Conservation (phyloP, 2,113 vertebrate genomes). For the Channa argus region DNA sequence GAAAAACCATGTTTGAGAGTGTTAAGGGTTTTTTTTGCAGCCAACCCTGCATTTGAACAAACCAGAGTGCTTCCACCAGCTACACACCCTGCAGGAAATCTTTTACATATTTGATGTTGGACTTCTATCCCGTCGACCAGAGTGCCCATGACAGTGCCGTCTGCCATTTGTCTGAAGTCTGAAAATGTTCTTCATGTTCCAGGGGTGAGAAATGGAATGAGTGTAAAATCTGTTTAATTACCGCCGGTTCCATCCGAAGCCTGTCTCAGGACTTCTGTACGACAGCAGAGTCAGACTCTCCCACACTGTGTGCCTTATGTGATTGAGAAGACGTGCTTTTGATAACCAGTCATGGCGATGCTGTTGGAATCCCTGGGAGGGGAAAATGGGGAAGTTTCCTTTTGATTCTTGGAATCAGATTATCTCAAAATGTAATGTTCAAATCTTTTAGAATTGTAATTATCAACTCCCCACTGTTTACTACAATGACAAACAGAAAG, state of each 20-base stretch:
- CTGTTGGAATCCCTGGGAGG: conserved; percentile 15
- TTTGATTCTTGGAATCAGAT: conserved; percentile 30
- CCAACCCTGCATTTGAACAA: conserved; percentile 22
- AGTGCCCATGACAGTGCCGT: conserved; percentile 3
- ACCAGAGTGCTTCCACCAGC: conserved; percentile 7
- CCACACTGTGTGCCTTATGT: conserved; percentile 54
- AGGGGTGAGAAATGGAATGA: conserved; percentile 30
- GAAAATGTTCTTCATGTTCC: conserved; percentile 17
- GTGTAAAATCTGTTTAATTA: conserved; percentile 53
- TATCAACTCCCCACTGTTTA: conserved; percentile 34
- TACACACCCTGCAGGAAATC: conserved; percentile 20
- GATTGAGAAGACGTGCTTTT: conserved; percentile 41
- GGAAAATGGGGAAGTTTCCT: conserved; percentile 14
- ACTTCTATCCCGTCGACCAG: conserved; percentile 36
- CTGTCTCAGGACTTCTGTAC: conserved; percentile 29
- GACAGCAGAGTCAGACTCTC: conserved; percentile 10
- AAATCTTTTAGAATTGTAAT: conserved; percentile 50
- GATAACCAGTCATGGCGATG: conserved; percentile 29
- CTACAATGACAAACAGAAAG: conserved; percentile 10
- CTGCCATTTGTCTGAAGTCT: conserved; percentile 47
- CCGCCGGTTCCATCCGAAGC: conserved; percentile 13
- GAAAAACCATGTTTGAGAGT: conserved; percentile 10
- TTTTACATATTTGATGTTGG: conserved; percentile 35
- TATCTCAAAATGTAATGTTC: conserved; percentile 4
- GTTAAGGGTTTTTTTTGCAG: conserved; percentile 4